A percentile compares a stretch with the other conserved stretches of the same genome.
These are phyloP conservation scores for Phaethornis superciliosus DNA, from an alignment of 2,113 vertebrate genomes.

Conservation along the genomic window DNA sequence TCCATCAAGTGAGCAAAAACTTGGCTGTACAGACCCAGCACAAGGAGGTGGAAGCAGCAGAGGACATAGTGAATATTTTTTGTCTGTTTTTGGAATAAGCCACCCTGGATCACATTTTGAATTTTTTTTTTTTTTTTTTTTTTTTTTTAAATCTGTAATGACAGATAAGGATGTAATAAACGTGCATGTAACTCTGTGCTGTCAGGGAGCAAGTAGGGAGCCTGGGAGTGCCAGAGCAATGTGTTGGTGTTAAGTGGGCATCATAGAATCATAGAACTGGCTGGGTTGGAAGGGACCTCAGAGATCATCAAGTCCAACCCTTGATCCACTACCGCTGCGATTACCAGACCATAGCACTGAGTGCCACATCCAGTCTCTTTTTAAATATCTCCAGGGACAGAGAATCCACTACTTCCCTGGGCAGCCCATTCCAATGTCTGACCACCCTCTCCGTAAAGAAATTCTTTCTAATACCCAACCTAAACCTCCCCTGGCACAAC, in stretches of 20 bases:
- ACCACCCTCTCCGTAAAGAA: no score
- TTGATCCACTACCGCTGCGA: no score
- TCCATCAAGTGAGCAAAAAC: background rate
- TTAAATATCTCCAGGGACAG: no score
- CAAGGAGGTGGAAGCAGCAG: background rate
- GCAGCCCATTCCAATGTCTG: no score
- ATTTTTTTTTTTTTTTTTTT: background rate
- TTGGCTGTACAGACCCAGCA: background rate
- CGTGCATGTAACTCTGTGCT: accelerated
- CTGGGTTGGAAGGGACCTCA: no score
- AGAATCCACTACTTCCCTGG: no score
- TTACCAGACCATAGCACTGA: no score
- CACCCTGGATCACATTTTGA: background rate
- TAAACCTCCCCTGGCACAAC: no score
- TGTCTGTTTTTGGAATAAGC: background rate
- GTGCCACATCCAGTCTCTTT: no score
- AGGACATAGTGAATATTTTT: background rate
- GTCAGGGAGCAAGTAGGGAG: background rate
- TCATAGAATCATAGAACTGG: no score
- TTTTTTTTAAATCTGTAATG: background rate
- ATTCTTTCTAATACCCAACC: no score
- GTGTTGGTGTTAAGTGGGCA: accelerated
- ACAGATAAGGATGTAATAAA: background rate
- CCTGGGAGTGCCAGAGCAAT: background rate
- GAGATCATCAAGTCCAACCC: no score